These are phyloP conservation scores for Galemys pyrenaicus DNA, from an alignment of 2,113 vertebrate species.

Conservation along the genomic window DNA sequence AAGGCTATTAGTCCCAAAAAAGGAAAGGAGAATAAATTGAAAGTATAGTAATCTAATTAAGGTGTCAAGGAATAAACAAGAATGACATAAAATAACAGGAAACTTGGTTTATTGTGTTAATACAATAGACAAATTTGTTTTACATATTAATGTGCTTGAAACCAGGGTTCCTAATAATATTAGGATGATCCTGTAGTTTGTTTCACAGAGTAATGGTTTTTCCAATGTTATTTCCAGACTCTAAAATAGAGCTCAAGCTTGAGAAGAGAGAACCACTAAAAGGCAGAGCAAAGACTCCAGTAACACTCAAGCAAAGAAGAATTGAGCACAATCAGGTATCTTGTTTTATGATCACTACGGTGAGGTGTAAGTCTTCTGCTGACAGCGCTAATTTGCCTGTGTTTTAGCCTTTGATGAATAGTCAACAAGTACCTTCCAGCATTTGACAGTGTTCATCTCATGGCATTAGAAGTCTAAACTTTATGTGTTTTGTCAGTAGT, in stretches of 20 bases:
- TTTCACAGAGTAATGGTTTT: slow-evolving; percentile 70
- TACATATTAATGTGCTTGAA: not conserved
- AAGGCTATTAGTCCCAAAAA: slow-evolving; percentile 7
- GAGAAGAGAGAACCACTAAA: slow-evolving; percentile 91
- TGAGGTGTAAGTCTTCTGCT: slow-evolving; percentile 24
- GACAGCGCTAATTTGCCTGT: not conserved
- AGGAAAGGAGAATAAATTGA: not conserved
- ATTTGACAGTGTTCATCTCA: not conserved
- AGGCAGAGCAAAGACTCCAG: slow-evolving; percentile 88
- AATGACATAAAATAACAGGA: slow-evolving; percentile 3
- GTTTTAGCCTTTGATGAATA: not conserved
- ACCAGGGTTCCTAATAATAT: not conserved
- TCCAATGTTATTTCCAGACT: slow-evolving; percentile 83
- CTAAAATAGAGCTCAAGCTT: slow-evolving; percentile 89
- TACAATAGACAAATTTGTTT: not conserved
- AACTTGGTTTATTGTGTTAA: slow-evolving; percentile 5
- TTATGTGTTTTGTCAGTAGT: not conserved
- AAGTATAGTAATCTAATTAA: not conserved
- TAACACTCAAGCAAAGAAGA: slow-evolving; percentile 89
- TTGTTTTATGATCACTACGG: not conserved
- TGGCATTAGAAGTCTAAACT: not conserved
- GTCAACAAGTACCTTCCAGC: not conserved
- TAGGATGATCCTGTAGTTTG: not conserved
- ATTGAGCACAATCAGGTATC: slow-evolving; percentile 90
- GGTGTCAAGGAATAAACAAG: not conserved